A percentile compares a stretch with the other conserved stretches of the same genome.
These are phyloP conservation scores for Nipponacmea schrenckii DNA, from an alignment of 2,888 invertebrate species.

Conservation along the genomic window DNA sequence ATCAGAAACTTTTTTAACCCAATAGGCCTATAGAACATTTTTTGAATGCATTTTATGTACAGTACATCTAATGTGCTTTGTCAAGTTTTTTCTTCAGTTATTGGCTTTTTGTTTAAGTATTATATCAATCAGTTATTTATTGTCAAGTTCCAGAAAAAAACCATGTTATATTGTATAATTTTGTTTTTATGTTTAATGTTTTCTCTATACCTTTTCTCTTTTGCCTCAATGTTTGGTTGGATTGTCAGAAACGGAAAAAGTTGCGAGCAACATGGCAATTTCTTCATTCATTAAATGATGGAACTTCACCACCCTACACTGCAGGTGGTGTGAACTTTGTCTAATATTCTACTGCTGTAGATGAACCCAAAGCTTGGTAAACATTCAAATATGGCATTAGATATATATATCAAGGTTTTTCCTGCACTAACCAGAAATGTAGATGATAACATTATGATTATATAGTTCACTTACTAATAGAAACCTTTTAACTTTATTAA, in stretches of 20 bases:
- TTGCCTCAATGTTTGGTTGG: constrained; percentile 7
- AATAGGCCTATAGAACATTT: no score
- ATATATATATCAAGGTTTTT: neutral
- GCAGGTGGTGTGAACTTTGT: neutral
- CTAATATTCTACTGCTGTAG: neutral
- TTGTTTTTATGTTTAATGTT: constrained; percentile 10
- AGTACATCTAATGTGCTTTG: constrained; percentile 7
- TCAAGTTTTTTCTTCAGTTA: neutral
- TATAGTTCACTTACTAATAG: no score
- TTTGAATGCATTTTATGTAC: no score
- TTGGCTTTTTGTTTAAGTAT: neutral
- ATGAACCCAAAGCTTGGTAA: neutral
- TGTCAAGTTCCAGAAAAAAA: neutral
- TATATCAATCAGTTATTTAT: neutral
- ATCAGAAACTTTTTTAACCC: no score
- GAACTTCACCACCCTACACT: neutral
- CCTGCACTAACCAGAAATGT: no score
- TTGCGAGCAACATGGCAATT: constrained; percentile 52
- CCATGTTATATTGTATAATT: neutral
- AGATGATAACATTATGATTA: no score
- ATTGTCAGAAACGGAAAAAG: constrained; percentile 53
- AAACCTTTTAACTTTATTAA: no score
- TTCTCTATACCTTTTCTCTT: no score
- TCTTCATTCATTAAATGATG: constrained; percentile 40
- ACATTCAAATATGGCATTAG: neutral